Base-by-base conservation (phyloP, 2,888 invertebrate species). In the Eilema sororculum region DNA sequence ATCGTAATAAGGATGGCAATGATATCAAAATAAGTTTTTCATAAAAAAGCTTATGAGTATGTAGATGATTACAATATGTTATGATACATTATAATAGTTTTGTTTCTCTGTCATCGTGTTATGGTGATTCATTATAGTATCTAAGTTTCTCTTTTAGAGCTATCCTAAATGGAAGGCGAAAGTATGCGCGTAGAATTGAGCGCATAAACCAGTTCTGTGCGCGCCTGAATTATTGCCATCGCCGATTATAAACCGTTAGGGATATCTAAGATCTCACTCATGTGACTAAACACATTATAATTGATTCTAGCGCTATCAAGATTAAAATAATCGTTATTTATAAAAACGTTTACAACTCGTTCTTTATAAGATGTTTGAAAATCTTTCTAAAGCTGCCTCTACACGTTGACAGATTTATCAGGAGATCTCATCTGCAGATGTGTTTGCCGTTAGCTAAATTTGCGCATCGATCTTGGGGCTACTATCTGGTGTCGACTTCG, bases 101-200 rank as follows among this genome's bases (percentile, higher is more conserved):
- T 3, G n/a, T n/a, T 46, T 52, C 2, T 52, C n/a, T n/a, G 9
- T 52, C 20, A 8, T n/a, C n/a, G n/a, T n/a, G n/a, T n/a, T n/a
- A n/a, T n/a, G n/a, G n/a, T n/a, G n/a, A n/a, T 52, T 46, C 46
- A 46, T 46, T 46, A 46, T 20, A n/a, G 52, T 2, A n/a, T 52
- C 52, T n/a, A 52, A 52, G 52, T 52, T 52, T 52, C 52, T 52
- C 52, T 62, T 62, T 41, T 41, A 22, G 24, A 37, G 62, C 16
- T 41, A 62, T 62, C 62, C 62, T 62, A 41, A 20, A 9, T 20
- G 25, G 9, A 41, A 41, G 10, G 22, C 24, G 62, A 62, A 62
- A 62, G 62, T 41, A 10, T 62, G 41, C 24, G 37, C 62, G 4
- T 41, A 20, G 25, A 61, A 62, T 62, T 22, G 12, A 25, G 24